These are phyloP conservation scores for Myripristis murdjan DNA, from an alignment of 2,797 vertebrate species.

Conservation along the genomic window DNA sequence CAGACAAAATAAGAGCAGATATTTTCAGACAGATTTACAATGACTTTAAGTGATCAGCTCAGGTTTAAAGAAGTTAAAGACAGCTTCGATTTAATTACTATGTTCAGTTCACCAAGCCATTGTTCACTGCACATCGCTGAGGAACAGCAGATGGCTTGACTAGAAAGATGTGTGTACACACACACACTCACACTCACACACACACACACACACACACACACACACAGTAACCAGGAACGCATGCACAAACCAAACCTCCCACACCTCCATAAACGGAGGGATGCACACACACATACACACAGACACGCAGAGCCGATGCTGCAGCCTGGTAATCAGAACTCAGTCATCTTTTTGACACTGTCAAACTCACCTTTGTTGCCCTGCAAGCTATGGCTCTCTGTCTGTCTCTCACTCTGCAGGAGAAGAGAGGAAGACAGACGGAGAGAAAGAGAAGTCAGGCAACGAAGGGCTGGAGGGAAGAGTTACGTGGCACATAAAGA, in stretches of 20 bases:
- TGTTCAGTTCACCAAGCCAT: conserved; percentile 42
- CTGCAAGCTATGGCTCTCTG: conserved; percentile 11
- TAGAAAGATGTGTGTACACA: neutral
- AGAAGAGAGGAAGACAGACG: conserved; percentile 12
- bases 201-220: neutral
- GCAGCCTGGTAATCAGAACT: conserved; percentile 53
- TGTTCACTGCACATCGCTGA: conserved; percentile 36
- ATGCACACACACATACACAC: neutral
- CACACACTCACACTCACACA: neutral
- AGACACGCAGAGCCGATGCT: conserved; percentile 4
- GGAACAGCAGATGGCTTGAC: conserved; percentile 44
- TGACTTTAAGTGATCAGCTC: neutral
- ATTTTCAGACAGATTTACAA: neutral
- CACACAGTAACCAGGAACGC: no score
- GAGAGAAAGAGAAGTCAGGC: conserved; percentile 48
- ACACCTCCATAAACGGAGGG: neutral
- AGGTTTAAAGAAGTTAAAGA: neutral
- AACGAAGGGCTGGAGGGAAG: conserved; percentile 30
- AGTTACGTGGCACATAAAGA: conserved; percentile 49
- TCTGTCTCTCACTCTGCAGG: neutral
- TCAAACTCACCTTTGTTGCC: conserved; percentile 38
- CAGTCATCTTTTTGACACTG: conserved; percentile 31
- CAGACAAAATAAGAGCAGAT: neutral
- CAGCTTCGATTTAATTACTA: conserved; percentile 33
- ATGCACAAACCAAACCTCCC: conserved; percentile 6